phyloP scores from a whole-genome alignment of 1,140 invertebrate genomes.

The Hycleus phaleratus region DNA sequence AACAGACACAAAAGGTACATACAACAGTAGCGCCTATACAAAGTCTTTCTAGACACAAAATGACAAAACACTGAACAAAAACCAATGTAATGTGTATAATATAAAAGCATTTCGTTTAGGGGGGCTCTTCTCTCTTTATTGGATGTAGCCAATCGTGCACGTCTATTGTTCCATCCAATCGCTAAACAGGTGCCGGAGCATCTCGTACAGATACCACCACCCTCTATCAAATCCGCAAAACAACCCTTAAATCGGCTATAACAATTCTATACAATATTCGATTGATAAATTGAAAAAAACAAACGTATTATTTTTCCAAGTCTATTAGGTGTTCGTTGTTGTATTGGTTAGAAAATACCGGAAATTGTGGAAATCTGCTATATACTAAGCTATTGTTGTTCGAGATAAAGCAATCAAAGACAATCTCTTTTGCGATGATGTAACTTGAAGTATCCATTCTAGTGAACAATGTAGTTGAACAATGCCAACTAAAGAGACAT shows the following conservation, averaged over 20 bases:
- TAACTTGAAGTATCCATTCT: constrained; percentile 40
- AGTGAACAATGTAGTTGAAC: constrained; percentile 33
- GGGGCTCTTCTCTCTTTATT: constrained; percentile 24
- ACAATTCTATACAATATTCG: no score
- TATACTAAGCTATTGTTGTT: constrained; percentile 3
- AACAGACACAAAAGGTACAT: constrained; percentile 29
- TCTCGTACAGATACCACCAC: no score
- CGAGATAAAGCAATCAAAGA: constrained; percentile 29
- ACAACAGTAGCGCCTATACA: constrained; percentile 33
- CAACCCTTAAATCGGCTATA: no score
- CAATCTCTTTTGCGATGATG: constrained; percentile 39
- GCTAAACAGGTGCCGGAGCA: constrained; percentile 28
- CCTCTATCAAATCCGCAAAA: no score
- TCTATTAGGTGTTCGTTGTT: no score
- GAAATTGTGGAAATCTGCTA: no score
- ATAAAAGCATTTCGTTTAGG: background rate
- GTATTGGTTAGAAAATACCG: no score
- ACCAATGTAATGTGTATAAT: constrained; percentile 36
- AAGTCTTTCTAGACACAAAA: constrained; percentile 38
- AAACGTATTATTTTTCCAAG: no score
- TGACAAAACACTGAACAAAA: constrained; percentile 39
- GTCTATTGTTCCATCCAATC: constrained; percentile 37
- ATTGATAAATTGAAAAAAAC: no score
- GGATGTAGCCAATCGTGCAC: constrained; percentile 34
- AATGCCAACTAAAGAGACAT: constrained; percentile 41